Evolutionary conservation across 2,888 invertebrate species (phyloP), one percentile per base, ranked within the genome.

Genomic region (Hypena proboscidalis): DNA sequence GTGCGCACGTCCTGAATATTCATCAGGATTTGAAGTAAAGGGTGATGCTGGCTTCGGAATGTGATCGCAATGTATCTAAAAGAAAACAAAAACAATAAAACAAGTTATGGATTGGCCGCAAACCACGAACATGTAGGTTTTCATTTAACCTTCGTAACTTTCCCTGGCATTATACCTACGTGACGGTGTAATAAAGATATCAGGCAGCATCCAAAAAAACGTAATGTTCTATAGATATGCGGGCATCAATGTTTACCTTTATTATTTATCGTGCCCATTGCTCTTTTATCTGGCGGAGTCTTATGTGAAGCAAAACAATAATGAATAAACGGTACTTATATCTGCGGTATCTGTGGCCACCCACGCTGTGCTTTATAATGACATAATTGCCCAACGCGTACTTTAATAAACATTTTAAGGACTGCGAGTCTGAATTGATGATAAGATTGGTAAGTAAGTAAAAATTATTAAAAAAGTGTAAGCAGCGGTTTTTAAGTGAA

Each of bases 1-100:
- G 69, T 71, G 77, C 66, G 76, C 82, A 77, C 73, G 77, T 72
- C 67, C 77, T 83, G 83, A 83, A 86, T 84, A 84, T 83, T 84
- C 77, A 83, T 72, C 70, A 74, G 64, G 46, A 56, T 62, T 60
- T 55, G 57, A 61, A 61, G 44, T 48, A 53, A 51, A 40, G 35
- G 34, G 19, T 34, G 43, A 54, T 49, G 37, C 39, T 33, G 39
- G 36, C 47, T 44, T 43, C 11, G 52, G 58, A 58, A 64, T 64
- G 63, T 45, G 42, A 52, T 55, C 37, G 47, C 29, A 4, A 34
- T 11, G 22, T 34, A 22, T 5, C 1, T 13, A 11, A 2, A 10
- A 2, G 4, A 8, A 25, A 4, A 9, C 4, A 9, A 9, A 23
- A 13, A n/a, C 3, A 26, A n/a, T 9, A 35, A 20, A 32, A 7